Evolutionary conservation across 2,797 vertebrate genomes (phyloP), one percentile per base, ranked within the genome.

Genomic region (Synaphobranchus kaupii): DNA sequence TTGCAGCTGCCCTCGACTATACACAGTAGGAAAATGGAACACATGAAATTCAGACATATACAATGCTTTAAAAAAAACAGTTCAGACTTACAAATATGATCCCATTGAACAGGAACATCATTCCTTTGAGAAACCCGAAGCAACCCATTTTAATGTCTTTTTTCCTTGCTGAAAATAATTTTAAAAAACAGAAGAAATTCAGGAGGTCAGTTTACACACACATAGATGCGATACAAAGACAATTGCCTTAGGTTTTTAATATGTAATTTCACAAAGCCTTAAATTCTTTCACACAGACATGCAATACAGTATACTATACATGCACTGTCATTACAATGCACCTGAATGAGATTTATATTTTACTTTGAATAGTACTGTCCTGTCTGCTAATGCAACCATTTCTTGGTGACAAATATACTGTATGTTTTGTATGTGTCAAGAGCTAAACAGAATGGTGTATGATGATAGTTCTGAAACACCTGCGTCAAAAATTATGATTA

Each of bases 91-190:
- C 97, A 90, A 96, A 97, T 87, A 97, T 97, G 34, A 97, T 90
- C 85, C 95, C 95, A 4, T 97, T 97, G 89, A 97, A 96, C 25
- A 91, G 0, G 84, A 97, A 94, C 96, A 97, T 97, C 92, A 95
- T 93, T 17, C 44, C 82, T 93, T 97, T 97, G 89, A 97, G 94
- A 91, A 96, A 94, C 63, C 92, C 91, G 88, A 95, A 96, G 89
- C 95, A 97, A 6, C 93, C 92, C 96, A 97, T 97, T 86, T 91
- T 93, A 82, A 80, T 10, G 89, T 56, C n/a, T 71, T 31, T 1
- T 78, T 60, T 87, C 87, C 25, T 1, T 88, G 88, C 95, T 95
- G 48, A 76, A 73, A 52, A 20, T 31, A n/a, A 39, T n/a, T 13
- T n/a, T n/a, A 39, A 22, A 76, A 22, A 86, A 28, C 44, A 34